Evolutionary conservation across 2,888 invertebrate genomes (phyloP).

Genomic region (Arge pagana): DNA sequence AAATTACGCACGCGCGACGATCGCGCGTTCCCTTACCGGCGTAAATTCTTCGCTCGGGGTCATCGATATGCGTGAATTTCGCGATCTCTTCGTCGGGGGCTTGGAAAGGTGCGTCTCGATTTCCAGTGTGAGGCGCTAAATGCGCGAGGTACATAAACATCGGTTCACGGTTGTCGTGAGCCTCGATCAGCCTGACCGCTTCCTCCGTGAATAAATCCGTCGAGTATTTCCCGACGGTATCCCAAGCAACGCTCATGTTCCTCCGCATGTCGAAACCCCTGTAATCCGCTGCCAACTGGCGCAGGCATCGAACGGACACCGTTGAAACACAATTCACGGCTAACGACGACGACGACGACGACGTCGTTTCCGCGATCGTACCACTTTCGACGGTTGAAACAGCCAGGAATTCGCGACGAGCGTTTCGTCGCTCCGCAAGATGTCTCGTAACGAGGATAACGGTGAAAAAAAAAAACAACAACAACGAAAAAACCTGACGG

Average conservation of each 20-base stretch:
- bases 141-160: constrained; percentile 74
- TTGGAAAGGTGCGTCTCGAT: constrained; percentile 67
- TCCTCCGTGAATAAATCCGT: constrained; percentile 71
- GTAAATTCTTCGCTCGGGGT: constrained; percentile 69
- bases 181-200: constrained; percentile 65
- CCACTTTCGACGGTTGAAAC: not conserved
- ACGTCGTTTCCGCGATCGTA: too few relatives aligned
- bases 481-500: too few relatives aligned
- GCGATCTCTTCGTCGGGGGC: constrained; percentile 74
- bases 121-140: constrained; percentile 72
- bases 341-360: not conserved
- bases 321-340: not conserved
- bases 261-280: constrained; percentile 68
- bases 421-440: not conserved
- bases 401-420: not conserved
- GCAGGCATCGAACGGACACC: too few relatives aligned
- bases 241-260: constrained; percentile 63
- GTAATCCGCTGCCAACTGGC: constrained; percentile 53
- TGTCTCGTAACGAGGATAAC: too few relatives aligned
- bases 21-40: constrained; percentile 72
- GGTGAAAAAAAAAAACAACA: too few relatives aligned
- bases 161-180: constrained; percentile 59
- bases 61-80: constrained; percentile 69
- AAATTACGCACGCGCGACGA: too few relatives aligned
- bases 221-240: constrained; percentile 65